Evolutionary conservation across 2,888 invertebrate genomes (phyloP), one percentile per base, ranked within the genome.

Genomic region (Cistogaster globosa): DNA sequence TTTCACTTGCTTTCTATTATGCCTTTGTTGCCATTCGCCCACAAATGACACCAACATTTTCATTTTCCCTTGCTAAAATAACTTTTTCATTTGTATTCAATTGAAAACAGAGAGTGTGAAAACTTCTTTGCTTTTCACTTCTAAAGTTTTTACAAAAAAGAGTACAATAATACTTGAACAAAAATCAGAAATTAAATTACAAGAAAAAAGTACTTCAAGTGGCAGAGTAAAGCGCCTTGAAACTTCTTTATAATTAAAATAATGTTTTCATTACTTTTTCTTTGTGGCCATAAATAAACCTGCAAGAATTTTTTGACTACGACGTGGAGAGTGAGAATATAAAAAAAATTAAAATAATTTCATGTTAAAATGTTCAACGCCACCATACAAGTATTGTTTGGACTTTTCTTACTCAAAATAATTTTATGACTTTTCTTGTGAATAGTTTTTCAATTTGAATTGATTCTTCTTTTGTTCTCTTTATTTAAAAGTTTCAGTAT

Each of bases 171-270:
- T 20, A 14, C 14, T 62, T 42, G 0, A 26, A 62, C 26, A 48
- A n/a, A 65, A 67, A 57, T 12, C n/a, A 63, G 22, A 80, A 67
- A 42, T 48, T 20, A 14, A 14, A 38, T 65, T 26, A 72, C 38
- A 71, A 72, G 16, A 71, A 65, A 77, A 76, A 55, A 53, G 62
- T 45, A 32, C 62, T 53, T 32, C 36, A 69, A 69, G 62, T 62
- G 38, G 63, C 69, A 20, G 16, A 32, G 36, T 55, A 48, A 71
- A 48, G 45, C n/a, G 62, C 55, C 78, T 63, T 55, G 69, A 32
- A 78, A 69, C 62, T 62, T 78, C 69, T 60, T 45, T 45, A 14
- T 71, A 71, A 78, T 71, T 71, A 71, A 62, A 78, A 78, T 32
- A 68, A 69, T 55, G 51, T 60, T 60, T 68, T 62, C 20, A 20